Evolutionary conservation across 2,113 vertebrate genomes (phyloP).

Genomic region (Thalassarche chlororhynchos): DNA sequence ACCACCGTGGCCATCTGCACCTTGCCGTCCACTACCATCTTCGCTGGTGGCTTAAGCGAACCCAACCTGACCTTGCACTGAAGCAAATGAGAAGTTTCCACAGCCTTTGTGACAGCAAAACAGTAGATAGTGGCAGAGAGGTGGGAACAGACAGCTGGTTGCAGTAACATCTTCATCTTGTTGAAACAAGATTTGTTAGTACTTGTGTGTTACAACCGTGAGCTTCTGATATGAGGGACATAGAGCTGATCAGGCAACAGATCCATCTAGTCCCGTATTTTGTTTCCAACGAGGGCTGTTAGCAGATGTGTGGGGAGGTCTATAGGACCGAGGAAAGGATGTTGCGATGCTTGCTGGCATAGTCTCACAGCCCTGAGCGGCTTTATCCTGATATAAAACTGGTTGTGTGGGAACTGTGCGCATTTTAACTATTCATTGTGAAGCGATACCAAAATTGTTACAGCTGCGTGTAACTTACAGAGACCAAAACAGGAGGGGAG

Average conservation of each 20-base stretch:
- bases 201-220: not conserved
- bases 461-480: not conserved
- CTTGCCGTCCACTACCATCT: not conserved
- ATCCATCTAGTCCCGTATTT: accelerated
- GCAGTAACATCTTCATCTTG: not conserved
- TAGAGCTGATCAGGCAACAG: not conserved
- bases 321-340: not conserved
- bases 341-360: not conserved
- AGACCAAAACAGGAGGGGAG: not conserved
- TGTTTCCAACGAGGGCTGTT: not conserved
- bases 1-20: not conserved
- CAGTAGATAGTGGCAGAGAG: not conserved
- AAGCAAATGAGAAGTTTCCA: not conserved
- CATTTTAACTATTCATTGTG: not conserved
- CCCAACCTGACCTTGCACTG: not conserved
- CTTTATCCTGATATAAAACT: not conserved
- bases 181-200: not conserved
- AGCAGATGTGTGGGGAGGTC: not conserved
- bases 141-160: not conserved
- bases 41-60: not conserved
- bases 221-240: not conserved
- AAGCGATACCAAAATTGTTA: not conserved
- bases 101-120: not conserved
- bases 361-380: not conserved
- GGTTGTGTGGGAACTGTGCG: not conserved